phyloP scores from a whole-genome alignment of 2,113 vertebrate species.

The Carollia perspicillata region DNA sequence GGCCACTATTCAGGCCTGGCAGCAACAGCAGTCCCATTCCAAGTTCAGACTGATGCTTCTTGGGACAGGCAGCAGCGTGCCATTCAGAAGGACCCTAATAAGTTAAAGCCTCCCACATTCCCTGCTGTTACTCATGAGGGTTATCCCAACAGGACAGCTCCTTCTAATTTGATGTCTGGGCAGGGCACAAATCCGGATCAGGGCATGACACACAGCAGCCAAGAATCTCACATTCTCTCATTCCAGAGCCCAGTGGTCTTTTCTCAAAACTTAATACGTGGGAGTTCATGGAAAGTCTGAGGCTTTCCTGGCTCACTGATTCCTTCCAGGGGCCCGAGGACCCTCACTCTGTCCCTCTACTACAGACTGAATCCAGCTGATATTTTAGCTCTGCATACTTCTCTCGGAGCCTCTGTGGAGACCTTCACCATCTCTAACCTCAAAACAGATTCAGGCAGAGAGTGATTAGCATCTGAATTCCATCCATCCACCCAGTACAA shows the following conservation, averaged over 20 bases:
- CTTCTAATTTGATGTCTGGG: constrained; percentile 7
- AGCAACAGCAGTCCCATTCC: not conserved
- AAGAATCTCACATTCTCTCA: not conserved
- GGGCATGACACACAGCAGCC: not conserved
- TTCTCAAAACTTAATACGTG: constrained; percentile 26
- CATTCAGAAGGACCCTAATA: not conserved
- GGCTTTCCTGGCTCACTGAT: not conserved
- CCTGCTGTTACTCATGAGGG: not conserved
- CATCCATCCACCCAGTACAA: constrained; percentile 10
- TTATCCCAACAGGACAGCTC: not conserved
- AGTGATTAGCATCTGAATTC: constrained; percentile 33
- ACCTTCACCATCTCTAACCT: not conserved
- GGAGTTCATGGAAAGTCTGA: not conserved
- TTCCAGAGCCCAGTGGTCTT: not conserved
- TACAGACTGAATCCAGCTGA: not conserved
- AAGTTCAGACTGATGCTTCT: not conserved
- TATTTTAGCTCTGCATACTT: constrained; percentile 6
- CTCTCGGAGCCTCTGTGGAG: not conserved
- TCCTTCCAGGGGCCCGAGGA: not conserved
- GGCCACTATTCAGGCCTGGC: not conserved
- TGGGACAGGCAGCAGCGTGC: not conserved
- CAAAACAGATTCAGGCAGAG: constrained; percentile 20
- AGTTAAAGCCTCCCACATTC: not conserved
- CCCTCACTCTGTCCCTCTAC: not conserved
- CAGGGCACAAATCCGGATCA: not conserved